Conservation (phyloP, 92 coral and sea anemone species). For the Parazoanthus swiftii region DNA sequence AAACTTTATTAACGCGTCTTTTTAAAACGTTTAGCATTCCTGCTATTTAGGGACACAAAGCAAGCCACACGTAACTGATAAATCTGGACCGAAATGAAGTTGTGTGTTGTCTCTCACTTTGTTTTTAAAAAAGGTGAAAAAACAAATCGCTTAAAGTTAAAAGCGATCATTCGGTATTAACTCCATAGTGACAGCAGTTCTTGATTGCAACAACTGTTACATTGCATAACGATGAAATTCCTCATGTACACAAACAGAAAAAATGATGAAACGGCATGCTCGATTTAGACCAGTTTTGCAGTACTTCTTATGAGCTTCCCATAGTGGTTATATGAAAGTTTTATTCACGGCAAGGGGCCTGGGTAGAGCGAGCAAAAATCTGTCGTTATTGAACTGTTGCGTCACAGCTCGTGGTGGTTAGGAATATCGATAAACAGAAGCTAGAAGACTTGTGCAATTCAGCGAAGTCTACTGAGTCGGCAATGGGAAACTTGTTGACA, state of each 20-base stretch:
- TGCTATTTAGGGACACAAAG: no score
- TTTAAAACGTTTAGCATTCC: no score
- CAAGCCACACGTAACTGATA: no score
- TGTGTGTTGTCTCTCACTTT: no score
- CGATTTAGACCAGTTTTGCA: neutral
- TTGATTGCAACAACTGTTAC: neutral
- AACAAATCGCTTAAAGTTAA: no score
- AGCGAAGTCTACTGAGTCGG: neutral
- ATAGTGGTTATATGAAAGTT: neutral
- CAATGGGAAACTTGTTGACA: conserved; percentile 1
- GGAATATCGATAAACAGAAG: neutral
- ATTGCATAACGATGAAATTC: neutral
- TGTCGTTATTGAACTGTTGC: neutral
- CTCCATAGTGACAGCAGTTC: neutral
- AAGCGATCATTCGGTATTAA: no score
- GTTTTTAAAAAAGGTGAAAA: no score
- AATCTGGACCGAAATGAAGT: no score
- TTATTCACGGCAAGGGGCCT: neutral
- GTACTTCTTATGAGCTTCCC: neutral
- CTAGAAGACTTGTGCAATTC: neutral
- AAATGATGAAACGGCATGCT: neutral
- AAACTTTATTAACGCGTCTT: no score
- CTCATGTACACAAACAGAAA: neutral
- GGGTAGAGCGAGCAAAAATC: neutral
- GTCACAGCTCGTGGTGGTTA: neutral